Conservation (phyloP, 2,113 vertebrate genomes). For the Triplophysa tibetana region DNA sequence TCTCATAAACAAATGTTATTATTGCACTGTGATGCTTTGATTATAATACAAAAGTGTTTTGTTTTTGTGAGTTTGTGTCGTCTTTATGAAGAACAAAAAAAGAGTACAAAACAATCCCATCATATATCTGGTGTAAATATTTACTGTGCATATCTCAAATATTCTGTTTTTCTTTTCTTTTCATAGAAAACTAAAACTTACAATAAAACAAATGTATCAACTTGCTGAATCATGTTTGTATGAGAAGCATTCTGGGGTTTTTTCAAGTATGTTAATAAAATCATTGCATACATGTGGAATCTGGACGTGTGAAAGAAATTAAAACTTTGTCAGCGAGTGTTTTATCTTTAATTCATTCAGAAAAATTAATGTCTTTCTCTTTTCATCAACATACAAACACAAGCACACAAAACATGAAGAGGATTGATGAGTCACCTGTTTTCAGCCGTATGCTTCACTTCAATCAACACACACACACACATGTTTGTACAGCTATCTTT, state of each 20-base stretch:
- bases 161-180: not conserved
- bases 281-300: not conserved
- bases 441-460: constrained; percentile 72
- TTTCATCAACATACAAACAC: constrained; percentile 71
- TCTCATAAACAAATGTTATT: not conserved
- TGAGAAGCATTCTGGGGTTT: no score
- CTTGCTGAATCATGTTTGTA: no score
- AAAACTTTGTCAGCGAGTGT: not conserved
- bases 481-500: no score
- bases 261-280: constrained; percentile 55
- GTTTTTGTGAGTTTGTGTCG: constrained; percentile 16
- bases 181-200: not conserved
- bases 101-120: not conserved
- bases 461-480: constrained; percentile 68
- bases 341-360: constrained; percentile 77
- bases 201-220: not conserved
- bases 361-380: constrained; percentile 76
- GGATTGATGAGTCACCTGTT: constrained; percentile 74
- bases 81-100: not conserved
- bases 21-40: not conserved
- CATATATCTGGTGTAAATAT: not conserved
- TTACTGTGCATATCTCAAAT: not conserved
- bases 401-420: constrained; percentile 70
- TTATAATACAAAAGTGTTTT: not conserved
- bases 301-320: constrained; percentile 10